Evolutionary conservation across 2,113 vertebrate genomes (phyloP).

Genomic region (Python bivittatus): DNA sequence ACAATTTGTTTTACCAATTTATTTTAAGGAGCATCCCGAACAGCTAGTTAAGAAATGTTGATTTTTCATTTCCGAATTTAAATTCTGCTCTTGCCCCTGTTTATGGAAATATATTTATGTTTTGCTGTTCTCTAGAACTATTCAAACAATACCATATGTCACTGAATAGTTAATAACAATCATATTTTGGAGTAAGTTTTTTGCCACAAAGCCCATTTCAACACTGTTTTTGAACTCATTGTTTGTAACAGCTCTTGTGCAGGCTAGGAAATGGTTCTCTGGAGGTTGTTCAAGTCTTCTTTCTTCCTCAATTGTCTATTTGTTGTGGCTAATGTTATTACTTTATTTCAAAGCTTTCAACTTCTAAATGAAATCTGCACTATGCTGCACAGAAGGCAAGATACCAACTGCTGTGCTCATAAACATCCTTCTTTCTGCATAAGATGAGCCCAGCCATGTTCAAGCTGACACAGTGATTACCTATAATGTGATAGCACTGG

Average conservation of each 20-base stretch:
- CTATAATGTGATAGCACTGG: not conserved
- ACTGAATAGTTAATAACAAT: not conserved
- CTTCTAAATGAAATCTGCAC: constrained; percentile 12
- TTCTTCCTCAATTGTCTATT: not conserved
- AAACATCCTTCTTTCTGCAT: not conserved
- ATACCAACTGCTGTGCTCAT: not conserved
- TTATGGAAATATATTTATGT: constrained; percentile 2
- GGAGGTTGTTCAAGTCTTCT: not conserved
- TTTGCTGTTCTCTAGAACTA: not conserved
- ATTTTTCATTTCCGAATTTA: not conserved
- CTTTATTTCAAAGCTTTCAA: not conserved
- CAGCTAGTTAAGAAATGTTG: not conserved
- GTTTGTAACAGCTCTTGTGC: not conserved
- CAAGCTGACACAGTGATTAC: not conserved
- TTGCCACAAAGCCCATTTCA: not conserved
- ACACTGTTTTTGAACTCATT: not conserved
- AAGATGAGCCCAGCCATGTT: not conserved
- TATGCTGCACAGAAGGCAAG: not conserved
- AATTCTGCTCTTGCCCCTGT: not conserved
- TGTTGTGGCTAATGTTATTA: not conserved
- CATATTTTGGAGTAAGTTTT: not conserved
- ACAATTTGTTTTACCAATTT: constrained; percentile 11
- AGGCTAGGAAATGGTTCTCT: not conserved
- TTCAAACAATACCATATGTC: not conserved
- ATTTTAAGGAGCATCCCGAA: not conserved